Evolutionary conservation across 1,140 invertebrate species (phyloP).

Genomic region (Leptinotarsa lineolata): DNA sequence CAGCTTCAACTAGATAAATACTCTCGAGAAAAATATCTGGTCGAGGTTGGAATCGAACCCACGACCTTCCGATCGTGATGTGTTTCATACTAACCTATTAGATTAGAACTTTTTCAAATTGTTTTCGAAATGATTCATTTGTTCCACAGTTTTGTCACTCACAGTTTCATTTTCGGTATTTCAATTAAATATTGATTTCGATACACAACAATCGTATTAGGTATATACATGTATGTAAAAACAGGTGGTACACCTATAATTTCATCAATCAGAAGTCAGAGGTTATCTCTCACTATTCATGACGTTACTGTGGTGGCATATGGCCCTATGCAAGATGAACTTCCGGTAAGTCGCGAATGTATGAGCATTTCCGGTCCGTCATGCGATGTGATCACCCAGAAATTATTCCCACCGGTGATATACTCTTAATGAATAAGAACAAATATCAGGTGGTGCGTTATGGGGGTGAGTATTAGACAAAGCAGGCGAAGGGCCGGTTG

Average conservation of each 20-base stretch:
- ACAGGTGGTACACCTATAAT: constrained; percentile 18
- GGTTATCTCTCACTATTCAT: constrained; percentile 9
- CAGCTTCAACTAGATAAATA: too few relatives aligned
- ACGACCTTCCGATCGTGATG: too few relatives aligned
- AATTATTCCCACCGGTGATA: constrained; percentile 42
- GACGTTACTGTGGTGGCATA: constrained; percentile 33
- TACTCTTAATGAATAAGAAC: constrained; percentile 43
- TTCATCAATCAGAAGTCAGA: constrained; percentile 13
- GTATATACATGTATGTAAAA: not conserved
- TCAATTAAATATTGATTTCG: too few relatives aligned
- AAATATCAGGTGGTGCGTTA: constrained; percentile 40
- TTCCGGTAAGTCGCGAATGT: constrained; percentile 41
- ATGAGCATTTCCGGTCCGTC: constrained; percentile 41
- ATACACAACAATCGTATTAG: too few relatives aligned
- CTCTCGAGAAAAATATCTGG: too few relatives aligned
- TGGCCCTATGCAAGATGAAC: constrained; percentile 39
- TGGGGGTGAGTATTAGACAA: constrained; percentile 28
- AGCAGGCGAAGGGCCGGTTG: constrained; percentile 22
- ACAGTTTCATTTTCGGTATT: too few relatives aligned
- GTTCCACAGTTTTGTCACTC: too few relatives aligned
- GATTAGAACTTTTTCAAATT: too few relatives aligned
- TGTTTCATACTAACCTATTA: too few relatives aligned
- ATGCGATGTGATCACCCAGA: constrained; percentile 40
- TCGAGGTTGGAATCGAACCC: too few relatives aligned
- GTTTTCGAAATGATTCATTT: too few relatives aligned